These are phyloP conservation scores for Wiebesia pumilae DNA, from an alignment of 1,140 invertebrate species.

Conservation along the genomic window DNA sequence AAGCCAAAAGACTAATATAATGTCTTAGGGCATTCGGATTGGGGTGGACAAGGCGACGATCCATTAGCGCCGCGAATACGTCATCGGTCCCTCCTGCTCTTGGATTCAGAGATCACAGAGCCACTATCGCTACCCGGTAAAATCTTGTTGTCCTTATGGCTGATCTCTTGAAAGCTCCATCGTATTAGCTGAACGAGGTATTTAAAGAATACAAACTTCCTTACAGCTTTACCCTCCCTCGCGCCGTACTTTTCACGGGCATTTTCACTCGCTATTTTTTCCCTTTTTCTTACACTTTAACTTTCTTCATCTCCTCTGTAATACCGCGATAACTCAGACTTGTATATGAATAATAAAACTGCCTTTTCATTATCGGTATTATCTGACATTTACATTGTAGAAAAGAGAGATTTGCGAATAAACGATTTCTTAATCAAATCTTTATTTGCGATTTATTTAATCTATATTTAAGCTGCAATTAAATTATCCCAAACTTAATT, in stretches of 20 bases:
- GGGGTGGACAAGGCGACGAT: slow-evolving; percentile 15
- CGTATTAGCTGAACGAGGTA: slow-evolving; percentile 43
- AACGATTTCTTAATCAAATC: neutral
- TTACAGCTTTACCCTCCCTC: neutral
- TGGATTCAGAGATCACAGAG: slow-evolving; percentile 24
- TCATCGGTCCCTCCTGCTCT: neutral
- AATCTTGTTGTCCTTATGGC: slow-evolving; percentile 52
- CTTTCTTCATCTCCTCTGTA: neutral
- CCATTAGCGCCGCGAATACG: slow-evolving; percentile 39
- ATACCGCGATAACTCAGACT: neutral
- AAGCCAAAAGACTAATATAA: slow-evolving; percentile 19
- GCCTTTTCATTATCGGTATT: neutral
- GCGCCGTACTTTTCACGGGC: neutral
- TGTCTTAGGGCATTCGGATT: slow-evolving; percentile 32
- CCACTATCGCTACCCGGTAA: slow-evolving; percentile 45
- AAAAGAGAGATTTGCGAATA: neutral
- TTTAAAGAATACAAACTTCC: slow-evolving; percentile 43
- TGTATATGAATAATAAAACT: slow-evolving; percentile 37
- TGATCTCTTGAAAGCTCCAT: slow-evolving; percentile 53
- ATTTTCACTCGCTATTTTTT: neutral
- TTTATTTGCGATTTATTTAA: too few relatives aligned
- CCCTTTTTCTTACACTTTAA: neutral
- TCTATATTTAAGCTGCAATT: too few relatives aligned
- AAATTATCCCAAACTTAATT: too few relatives aligned
- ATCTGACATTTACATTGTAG: slow-evolving; percentile 19